Conservation (phyloP, 2,888 invertebrate species). For the Drosophila monieri region DNA sequence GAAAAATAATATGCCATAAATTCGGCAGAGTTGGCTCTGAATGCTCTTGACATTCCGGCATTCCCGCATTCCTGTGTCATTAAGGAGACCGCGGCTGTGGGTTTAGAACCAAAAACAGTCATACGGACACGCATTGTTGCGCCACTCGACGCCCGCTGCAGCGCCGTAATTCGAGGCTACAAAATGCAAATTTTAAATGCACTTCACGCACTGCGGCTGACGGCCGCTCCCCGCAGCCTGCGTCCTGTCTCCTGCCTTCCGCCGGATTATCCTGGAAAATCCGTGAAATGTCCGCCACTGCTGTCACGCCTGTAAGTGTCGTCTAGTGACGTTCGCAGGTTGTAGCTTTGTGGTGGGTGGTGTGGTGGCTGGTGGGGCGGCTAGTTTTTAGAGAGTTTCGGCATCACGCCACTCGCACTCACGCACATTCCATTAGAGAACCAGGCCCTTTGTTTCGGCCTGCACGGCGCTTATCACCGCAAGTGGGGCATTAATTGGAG, state of each 20-base stretch:
- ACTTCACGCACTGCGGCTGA: slow-evolving; percentile 70
- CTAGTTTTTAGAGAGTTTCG: background rate
- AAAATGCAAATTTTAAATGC: slow-evolving; percentile 74
- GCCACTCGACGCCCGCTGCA: slow-evolving; percentile 46
- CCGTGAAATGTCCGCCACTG: slow-evolving; percentile 23
- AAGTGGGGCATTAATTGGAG: slow-evolving; percentile 51
- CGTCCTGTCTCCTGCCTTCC: background rate
- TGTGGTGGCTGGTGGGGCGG: background rate
- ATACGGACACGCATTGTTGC: slow-evolving; percentile 20
- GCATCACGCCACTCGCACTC: slow-evolving; percentile 7
- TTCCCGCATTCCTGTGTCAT: background rate
- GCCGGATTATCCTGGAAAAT: slow-evolving; percentile 17
- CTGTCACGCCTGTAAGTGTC: slow-evolving; percentile 50
- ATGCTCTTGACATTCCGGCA: background rate
- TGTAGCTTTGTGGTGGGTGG: slow-evolving; percentile 1
- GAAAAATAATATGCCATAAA: background rate
- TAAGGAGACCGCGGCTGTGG: slow-evolving; percentile 7
- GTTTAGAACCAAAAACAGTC: background rate
- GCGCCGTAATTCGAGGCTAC: slow-evolving; percentile 65
- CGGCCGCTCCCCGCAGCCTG: slow-evolving; percentile 9
- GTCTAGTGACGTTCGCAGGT: slow-evolving; percentile 56
- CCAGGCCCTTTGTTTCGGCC: slow-evolving; percentile 47
- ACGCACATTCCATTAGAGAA: slow-evolving; percentile 58
- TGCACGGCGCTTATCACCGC: slow-evolving; percentile 52
- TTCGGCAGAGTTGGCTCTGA: background rate